Evolutionary conservation across 2,113 vertebrate species (phyloP), one percentile per base, ranked within the genome.

Genomic region (Ictalurus furcatus): DNA sequence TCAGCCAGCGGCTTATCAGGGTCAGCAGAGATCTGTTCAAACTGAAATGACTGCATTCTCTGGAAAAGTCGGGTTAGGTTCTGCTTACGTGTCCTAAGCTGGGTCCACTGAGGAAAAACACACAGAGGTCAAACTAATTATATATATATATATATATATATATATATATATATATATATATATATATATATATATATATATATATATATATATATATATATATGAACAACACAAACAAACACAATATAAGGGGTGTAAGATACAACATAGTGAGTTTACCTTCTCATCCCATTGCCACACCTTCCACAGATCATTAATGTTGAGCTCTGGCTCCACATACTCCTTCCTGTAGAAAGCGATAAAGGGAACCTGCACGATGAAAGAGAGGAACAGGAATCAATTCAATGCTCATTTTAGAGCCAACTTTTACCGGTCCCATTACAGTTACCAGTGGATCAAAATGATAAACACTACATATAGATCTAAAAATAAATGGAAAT

Each of bases 201-300:
- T 34, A 34, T 34, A 34, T 34, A 34, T 34, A 34, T 34, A 34
- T 34, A 34, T 34, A 48, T 78, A 44, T 85, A 65, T 58, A 54
- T 52, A 40, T 30, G 17, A 61, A 74, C 37, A 37, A 2, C 21
- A 85, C 17, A 52, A 34, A 52, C 19, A 9, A 76, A 87, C 30
- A 34, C 28, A 23, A 56, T 11, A 52, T 79, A 48, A 63, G 4
- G 8, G 23, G 16, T 79, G 17, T 25, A 54, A 81, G 7, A 63
- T 30, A 19, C 17, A 61, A 48, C 71, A n/a, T 28, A 12, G 5
- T 30, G 25, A 67, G 34, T 79, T 94, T 94, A 99, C 98, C 98
- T 99, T 99, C 93, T 99, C 98, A 95, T 99, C 98, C 98, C 98
- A 99, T 87, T 98, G 97, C 98, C 98, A 99, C 79, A 99, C 98